These are phyloP conservation scores for Cyphomyrus discorhynchus DNA, from an alignment of 2,113 vertebrate genomes.

Conservation along the genomic window DNA sequence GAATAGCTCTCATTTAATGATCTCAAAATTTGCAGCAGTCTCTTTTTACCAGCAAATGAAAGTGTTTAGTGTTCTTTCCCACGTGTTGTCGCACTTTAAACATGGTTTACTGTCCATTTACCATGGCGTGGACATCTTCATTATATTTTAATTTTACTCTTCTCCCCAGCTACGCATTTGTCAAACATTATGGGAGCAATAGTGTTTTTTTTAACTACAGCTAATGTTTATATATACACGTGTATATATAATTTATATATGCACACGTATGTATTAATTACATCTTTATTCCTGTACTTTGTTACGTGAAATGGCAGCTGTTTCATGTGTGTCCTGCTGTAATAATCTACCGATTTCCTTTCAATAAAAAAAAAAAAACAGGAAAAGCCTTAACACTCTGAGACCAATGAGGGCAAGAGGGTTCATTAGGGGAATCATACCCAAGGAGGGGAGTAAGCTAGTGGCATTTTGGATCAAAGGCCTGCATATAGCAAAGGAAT, in stretches of 20 bases:
- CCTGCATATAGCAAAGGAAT: neutral
- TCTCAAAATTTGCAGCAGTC: neutral
- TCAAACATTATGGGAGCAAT: constrained; percentile 63
- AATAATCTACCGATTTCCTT: constrained; percentile 63
- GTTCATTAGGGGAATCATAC: neutral
- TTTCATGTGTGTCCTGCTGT: constrained; percentile 71
- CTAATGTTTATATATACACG: constrained; percentile 43
- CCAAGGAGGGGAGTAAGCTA: neutral
- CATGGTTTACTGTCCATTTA: constrained; percentile 48
- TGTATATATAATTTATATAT: constrained; percentile 48
- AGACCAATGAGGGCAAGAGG: neutral
- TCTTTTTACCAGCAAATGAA: neutral
- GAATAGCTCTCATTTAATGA: constrained; percentile 6
- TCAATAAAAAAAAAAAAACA: constrained; percentile 57
- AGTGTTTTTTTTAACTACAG: constrained; percentile 43
- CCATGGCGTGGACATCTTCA: constrained; percentile 43
- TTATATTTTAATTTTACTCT: constrained; percentile 45
- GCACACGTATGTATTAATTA: constrained; percentile 55
- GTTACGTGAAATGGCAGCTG: constrained; percentile 74
- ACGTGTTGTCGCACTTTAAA: constrained; percentile 27
- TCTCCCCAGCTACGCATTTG: constrained; percentile 54
- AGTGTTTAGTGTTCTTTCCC: constrained; percentile 19
- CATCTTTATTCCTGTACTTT: constrained; percentile 67
- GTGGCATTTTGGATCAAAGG: neutral
- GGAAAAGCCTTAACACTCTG: neutral